A percentile compares a stretch with the other conserved stretches of the same genome.
Evolutionary conservation across 2,113 vertebrate genomes (phyloP).

Genomic region (Trichechus manatus): DNA sequence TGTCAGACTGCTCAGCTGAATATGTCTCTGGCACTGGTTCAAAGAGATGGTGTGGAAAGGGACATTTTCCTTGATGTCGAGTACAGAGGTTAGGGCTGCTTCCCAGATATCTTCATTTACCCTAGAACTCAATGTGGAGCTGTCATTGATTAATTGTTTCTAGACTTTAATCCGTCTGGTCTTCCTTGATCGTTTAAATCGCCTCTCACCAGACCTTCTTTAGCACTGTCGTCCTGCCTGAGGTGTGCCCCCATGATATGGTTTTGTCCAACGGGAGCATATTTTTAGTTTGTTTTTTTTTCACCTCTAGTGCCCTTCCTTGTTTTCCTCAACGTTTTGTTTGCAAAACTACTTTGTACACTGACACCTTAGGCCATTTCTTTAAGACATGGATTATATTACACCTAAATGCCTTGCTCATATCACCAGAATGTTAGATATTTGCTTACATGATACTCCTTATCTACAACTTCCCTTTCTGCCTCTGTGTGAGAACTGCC

Average conservation of each 20-base stretch:
- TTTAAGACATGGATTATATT: slow-evolving; percentile 35
- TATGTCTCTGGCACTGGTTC: not conserved
- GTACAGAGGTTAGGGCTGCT: slow-evolving; percentile 22
- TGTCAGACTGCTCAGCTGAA: not conserved
- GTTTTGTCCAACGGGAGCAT: not conserved
- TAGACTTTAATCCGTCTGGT: not conserved
- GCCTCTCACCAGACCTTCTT: not conserved
- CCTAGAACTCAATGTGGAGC: not conserved
- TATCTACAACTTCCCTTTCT: not conserved
- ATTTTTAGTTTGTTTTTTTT: slow-evolving; percentile 36
- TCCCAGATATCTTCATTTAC: slow-evolving; percentile 29
- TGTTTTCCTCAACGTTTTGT: not conserved
- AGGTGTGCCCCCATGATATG: not conserved
- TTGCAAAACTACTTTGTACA: not conserved
- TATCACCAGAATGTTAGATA: slow-evolving; percentile 24
- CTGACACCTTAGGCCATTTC: not conserved
- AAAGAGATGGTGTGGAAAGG: not conserved
- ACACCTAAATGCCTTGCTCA: not conserved
- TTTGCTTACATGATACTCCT: not conserved
- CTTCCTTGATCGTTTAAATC: slow-evolving; percentile 17
- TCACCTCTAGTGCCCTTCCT: not conserved
- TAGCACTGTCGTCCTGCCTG: not conserved
- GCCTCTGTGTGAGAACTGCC: not conserved
- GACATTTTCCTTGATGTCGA: slow-evolving; percentile 11
- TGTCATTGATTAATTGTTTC: not conserved